phyloP scores from a whole-genome alignment of 2,888 invertebrate genomes.

The Andrena fulva region DNA sequence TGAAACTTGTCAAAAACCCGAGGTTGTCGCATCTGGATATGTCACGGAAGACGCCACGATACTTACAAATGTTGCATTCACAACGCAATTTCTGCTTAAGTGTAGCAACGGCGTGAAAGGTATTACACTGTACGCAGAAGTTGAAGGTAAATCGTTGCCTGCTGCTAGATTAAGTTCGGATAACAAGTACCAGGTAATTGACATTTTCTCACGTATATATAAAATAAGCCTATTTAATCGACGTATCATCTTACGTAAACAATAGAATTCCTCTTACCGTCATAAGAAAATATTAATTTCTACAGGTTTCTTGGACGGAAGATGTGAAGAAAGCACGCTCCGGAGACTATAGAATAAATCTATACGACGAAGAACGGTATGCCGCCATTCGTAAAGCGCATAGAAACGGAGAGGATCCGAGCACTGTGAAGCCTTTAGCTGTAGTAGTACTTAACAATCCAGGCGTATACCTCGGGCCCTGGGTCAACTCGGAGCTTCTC shows the following conservation, averaged over 20 bases:
- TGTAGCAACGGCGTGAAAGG: slow-evolving; percentile 90
- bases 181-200: slow-evolving; percentile 93
- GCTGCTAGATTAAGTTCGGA: slow-evolving; percentile 91
- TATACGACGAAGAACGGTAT: slow-evolving; percentile 97
- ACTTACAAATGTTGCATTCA: slow-evolving; percentile 95
- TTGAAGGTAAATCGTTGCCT: slow-evolving; percentile 93
- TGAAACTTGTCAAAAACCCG: slow-evolving; percentile 87
- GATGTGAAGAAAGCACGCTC: slow-evolving; percentile 93
- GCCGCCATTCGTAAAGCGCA: slow-evolving; percentile 93
- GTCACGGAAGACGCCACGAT: slow-evolving; percentile 97
- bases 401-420: slow-evolving; percentile 89
- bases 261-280: neutral
- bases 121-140: slow-evolving; percentile 94
- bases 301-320: slow-evolving; percentile 97
- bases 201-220: neutral
- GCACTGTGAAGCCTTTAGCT: slow-evolving; percentile 89
- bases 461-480: slow-evolving; percentile 95
- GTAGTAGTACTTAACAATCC: slow-evolving; percentile 90
- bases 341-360: slow-evolving; percentile 92
- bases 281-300: neutral
- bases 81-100: slow-evolving; percentile 94
- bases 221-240: neutral
- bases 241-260: neutral
- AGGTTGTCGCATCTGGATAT: slow-evolving; percentile 92
- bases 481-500: slow-evolving; percentile 96